Evolutionary conservation across 2,888 invertebrate genomes (phyloP).

Genomic region (Spodoptera exigua): DNA sequence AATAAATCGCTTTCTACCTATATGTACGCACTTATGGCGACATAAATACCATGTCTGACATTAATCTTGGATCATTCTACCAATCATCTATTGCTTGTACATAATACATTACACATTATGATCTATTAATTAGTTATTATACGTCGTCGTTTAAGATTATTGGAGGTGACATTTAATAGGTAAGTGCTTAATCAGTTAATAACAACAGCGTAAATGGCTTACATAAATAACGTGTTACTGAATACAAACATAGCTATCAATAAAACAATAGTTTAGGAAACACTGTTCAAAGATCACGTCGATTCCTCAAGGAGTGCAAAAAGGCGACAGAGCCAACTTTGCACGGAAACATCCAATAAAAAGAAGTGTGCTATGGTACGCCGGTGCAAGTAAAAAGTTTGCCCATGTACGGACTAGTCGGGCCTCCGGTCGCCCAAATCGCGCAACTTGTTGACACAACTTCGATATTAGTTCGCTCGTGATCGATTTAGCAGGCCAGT

Average conservation of each 20-base stretch:
- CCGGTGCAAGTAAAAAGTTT: conserved; percentile 80
- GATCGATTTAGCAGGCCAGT: conserved; percentile 86
- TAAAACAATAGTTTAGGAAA: conserved; percentile 58
- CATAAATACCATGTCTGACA: background rate
- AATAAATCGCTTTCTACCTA: background rate
- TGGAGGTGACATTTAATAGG: conserved; percentile 9
- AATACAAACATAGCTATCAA: conserved; percentile 32
- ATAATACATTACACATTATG: conserved; percentile 8
- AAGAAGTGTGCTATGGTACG: conserved; percentile 72
- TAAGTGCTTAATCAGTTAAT: conserved; percentile 8
- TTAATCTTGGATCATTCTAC: conserved; percentile 8
- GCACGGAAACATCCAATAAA: conserved; percentile 84
- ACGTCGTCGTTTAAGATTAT: conserved; percentile 21
- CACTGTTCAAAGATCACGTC: conserved; percentile 75
- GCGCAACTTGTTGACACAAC: conserved; percentile 75
- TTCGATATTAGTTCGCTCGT: conserved; percentile 87
- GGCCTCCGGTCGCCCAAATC: conserved; percentile 61
- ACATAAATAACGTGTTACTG: conserved; percentile 2
- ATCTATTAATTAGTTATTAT: conserved; percentile 32
- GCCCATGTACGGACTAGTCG: conserved; percentile 56
- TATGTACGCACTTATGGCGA: background rate
- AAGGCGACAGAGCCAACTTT: conserved; percentile 78
- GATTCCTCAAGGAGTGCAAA: conserved; percentile 69
- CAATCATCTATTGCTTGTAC: conserved; percentile 3
- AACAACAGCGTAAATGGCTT: conserved; percentile 1